Evolutionary conservation across 2,113 vertebrate species (phyloP), one percentile per base, ranked within the genome.

Genomic region (Apteryx owenii): DNA sequence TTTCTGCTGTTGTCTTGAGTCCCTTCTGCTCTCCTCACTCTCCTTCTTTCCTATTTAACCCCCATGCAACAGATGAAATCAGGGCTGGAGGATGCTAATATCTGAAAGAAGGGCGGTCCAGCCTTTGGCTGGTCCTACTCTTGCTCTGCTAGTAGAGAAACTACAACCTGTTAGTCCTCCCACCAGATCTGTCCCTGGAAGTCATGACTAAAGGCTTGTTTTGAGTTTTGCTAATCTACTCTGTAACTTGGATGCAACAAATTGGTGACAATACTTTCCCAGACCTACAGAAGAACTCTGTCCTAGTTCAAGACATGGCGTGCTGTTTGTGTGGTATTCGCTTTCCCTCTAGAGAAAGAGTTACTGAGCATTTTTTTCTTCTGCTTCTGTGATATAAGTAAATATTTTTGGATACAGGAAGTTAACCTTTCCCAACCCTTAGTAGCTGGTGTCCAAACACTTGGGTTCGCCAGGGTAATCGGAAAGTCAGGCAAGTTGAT

Each of bases 401-500:
- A 89, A 48, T 85, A 56, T 50, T 85, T 71, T 85, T 88, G 36
- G 46, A 86, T 81, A 60, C 71, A 88, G 54, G 36, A 85, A 85
- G 60, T 61, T 91, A 88, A 83, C 64, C 72, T 97, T 95, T 88
- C 79, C 50, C 92, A 86, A 84, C 85, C 78, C 62, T 71, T 64
- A 40, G 64, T 50, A 84, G 31, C 0, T 93, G 54, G 6, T 73
- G 78, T 94, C 77, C 79, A 91, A 36, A 94, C 26, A 25, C 40
- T 80, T 82, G 16, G 25, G 46, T 64, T 96, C 94, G 86, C 71
- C 44, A 44, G 48, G 69, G 75, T 92, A 84, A 87, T 84, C n/a
- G 82, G 89, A 96, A 97, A 91, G 81, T 85, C 92, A 93, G 91
- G 84, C 48, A 89, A 88, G 76, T 61, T 88, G 87, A 93, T 66